Base-by-base conservation (phyloP, 2,888 invertebrate species). In the Lasioglossum zephyrum region DNA sequence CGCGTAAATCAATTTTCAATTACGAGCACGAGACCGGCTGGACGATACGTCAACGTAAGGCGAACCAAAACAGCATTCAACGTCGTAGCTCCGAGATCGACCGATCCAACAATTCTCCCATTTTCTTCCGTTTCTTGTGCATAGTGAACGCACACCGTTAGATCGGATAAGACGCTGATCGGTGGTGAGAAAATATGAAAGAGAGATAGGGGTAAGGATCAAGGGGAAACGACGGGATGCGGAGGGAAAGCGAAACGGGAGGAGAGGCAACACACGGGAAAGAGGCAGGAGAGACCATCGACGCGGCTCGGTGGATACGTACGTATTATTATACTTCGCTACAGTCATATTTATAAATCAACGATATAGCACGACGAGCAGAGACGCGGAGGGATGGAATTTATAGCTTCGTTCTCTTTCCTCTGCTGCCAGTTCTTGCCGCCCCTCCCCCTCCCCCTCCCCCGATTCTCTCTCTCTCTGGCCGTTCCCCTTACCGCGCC, bases 1-100 rank as follows among this genome's bases (percentile, higher is more conserved):
- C 95, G 93, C 95, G 95, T 95, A 95, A 95, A 95, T 95, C 95
- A 95, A 95, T 95, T 95, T 95, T 95, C 95, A 95, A 95, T 95
- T 95, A 95, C 94, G 94, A 92, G 73, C 85, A 86, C 84, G 85
- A 81, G 77, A 83, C 75, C 81, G 60, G 16, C 26, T 6, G 81
- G 83, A 84, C 86, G 79, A 77, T 66, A 41, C 85, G 77, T 49
- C 84, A 77, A 79, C 31, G 74, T 26, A 73, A 83, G 85, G 66
- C 76, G 39, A 39, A 74, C 39, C 70, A 41, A 57, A 66, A 72
- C 39, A 70, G 9, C 39, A 63, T 31, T 31, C n/a, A 66, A 53
- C 2, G 53, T 53, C 57, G n/a, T n/a, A 2, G 57, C n/a, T 0
- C 31, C 31, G 63, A 31, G 63, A 57, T 57, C n/a, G n/a, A 57